Percentiles rank a stretch among this genome's conserved stretches.
These are phyloP conservation scores for Anoura caudifer DNA, from an alignment of 2,113 vertebrate genomes.

Conservation along the genomic window DNA sequence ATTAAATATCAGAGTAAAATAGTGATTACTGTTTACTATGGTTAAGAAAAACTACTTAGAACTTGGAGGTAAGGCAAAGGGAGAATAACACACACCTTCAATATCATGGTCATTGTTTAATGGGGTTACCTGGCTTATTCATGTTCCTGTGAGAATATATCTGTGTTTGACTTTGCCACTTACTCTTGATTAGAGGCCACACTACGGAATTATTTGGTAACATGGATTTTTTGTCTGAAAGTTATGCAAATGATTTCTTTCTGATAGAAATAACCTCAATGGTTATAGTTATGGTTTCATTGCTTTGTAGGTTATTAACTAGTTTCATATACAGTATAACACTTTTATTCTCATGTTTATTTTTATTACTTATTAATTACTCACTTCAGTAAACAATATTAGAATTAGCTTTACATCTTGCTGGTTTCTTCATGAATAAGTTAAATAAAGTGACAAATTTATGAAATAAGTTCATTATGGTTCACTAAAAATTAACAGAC, in stretches of 20 bases:
- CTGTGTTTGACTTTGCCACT: background rate
- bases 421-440: background rate
- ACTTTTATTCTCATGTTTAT: background rate
- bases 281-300: background rate
- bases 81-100: fast-evolving
- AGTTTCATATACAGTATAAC: background rate
- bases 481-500: background rate
- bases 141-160: background rate
- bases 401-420: background rate
- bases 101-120: background rate
- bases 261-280: background rate
- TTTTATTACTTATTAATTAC: background rate
- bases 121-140: background rate
- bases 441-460: background rate
- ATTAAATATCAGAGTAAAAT: constrained; percentile 11
- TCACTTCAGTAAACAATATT: background rate
- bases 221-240: background rate
- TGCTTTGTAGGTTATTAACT: background rate
- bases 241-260: background rate
- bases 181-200: background rate
- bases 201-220: background rate
- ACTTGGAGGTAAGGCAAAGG: background rate
- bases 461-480: background rate
- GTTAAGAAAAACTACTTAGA: background rate
- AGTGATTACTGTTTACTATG: background rate